A percentile compares a stretch with the other conserved stretches of the same genome.
Evolutionary conservation across 2,113 vertebrate species (phyloP).

Genomic region (Cyprinodon variegatus): DNA sequence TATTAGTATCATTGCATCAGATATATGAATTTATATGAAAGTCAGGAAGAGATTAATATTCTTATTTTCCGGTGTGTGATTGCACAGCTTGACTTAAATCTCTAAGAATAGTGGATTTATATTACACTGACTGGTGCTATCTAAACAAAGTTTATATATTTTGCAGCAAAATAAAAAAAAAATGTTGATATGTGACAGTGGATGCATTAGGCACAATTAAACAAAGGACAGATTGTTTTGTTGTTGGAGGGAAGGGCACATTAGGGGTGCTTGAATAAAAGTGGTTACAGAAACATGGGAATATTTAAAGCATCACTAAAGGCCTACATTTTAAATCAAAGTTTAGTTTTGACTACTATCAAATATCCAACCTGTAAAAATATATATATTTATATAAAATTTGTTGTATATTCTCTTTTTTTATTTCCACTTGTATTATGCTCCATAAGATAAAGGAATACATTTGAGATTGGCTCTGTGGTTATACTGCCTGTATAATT

Average conservation of each 20-base stretch:
- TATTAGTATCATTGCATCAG: background rate
- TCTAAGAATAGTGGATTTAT: too few species aligned
- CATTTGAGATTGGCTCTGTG: slow-evolving; percentile 53
- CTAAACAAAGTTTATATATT: background rate
- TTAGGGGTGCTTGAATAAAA: background rate
- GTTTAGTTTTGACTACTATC: background rate
- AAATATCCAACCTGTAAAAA: background rate
- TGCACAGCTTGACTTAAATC: background rate
- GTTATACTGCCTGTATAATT: slow-evolving; percentile 69
- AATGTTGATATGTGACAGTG: too few species aligned
- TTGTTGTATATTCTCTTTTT: background rate
- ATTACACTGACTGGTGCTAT: background rate
- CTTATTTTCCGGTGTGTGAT: background rate
- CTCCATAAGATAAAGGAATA: slow-evolving; percentile 41
- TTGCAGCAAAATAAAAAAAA: background rate
- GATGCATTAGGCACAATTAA: background rate
- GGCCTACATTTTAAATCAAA: slow-evolving; percentile 2
- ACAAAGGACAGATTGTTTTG: background rate
- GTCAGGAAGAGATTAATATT: background rate
- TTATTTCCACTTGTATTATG: slow-evolving; percentile 31
- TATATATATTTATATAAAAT: background rate
- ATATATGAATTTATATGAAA: background rate
- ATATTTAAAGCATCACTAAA: background rate
- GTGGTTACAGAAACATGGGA: background rate
- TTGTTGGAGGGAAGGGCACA: background rate